Conservation (phyloP, 2,113 vertebrate genomes). For the Sprattus sprattus region DNA sequence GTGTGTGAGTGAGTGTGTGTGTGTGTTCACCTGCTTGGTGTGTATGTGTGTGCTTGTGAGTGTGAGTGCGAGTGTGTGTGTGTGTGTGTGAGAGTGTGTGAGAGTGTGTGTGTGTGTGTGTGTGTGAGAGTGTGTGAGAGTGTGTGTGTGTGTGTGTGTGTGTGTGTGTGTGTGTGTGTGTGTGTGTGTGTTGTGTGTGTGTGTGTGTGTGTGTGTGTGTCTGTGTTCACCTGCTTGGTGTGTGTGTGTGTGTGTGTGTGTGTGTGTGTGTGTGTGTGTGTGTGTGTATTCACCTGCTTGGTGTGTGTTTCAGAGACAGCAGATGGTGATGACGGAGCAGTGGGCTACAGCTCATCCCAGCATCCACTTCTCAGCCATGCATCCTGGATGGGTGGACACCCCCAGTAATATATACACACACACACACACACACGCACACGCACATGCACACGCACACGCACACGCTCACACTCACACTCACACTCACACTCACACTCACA, state of each 20-base stretch:
- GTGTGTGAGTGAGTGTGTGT: not conserved
- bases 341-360: slow-evolving; percentile 68
- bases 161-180: too few relatives aligned
- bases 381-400: slow-evolving; percentile 78
- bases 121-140: too few relatives aligned
- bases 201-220: not conserved
- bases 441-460: too few relatives aligned
- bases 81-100: too few relatives aligned
- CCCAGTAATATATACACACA: slow-evolving; percentile 60
- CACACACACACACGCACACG: too few relatives aligned
- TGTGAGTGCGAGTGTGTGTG: not conserved
- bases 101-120: too few relatives aligned
- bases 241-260: too few relatives aligned
- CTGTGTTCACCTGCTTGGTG: not conserved
- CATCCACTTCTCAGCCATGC: slow-evolving; percentile 78
- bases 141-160: too few relatives aligned
- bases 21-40: slow-evolving; percentile 25
- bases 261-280: slow-evolving; percentile 11
- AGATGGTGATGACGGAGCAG: slow-evolving; percentile 78
- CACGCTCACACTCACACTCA: too few relatives aligned
- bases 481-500: not conserved
- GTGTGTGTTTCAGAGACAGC: slow-evolving; percentile 73
- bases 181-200: not conserved
- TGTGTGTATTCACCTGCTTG: not conserved
- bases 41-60: slow-evolving; percentile 25